These are phyloP conservation scores for Agelas oroides DNA, from an alignment of 37 sponge, comb jelly and placozoan species.

Conservation along the genomic window DNA sequence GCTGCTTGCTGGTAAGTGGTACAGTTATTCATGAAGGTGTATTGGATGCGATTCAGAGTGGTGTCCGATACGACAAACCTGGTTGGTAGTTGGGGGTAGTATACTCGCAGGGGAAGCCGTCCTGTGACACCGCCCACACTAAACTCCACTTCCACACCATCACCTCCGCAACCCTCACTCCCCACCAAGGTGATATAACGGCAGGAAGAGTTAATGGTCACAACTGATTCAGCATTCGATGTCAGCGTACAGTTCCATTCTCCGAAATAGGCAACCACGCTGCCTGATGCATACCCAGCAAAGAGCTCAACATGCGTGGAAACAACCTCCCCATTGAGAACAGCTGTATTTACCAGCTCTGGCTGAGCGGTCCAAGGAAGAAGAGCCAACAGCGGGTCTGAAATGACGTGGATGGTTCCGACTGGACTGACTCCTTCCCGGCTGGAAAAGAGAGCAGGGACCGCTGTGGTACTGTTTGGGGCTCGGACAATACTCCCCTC, in stretches of 20 bases:
- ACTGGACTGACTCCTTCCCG: not conserved
- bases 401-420: constrained; percentile 41
- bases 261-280: constrained; percentile 7
- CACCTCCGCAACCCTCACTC: constrained; percentile 26
- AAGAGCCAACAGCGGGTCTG: constrained; percentile 43
- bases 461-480: constrained; percentile 5
- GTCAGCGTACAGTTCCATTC: constrained; percentile 1
- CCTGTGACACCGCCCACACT: constrained; percentile 3
- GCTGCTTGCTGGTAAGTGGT: constrained; percentile 41
- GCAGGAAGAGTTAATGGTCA: constrained; percentile 19
- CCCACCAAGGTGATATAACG: not conserved
- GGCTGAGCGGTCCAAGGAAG: constrained; percentile 56
- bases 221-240: not conserved
- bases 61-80: constrained; percentile 2
- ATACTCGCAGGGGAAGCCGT: constrained; percentile 44
- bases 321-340: constrained; percentile 16
- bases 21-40: constrained; percentile 18
- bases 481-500: constrained; percentile 37
- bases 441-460: constrained; percentile 19
- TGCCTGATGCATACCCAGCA: constrained; percentile 34
- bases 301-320: constrained; percentile 5
- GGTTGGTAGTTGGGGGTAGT: constrained; percentile 44
- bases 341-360: constrained; percentile 76
- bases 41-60: constrained; percentile 44
- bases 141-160: constrained; percentile 13